Base-by-base conservation (phyloP, 2,113 vertebrate species). In the Carollia perspicillata region DNA sequence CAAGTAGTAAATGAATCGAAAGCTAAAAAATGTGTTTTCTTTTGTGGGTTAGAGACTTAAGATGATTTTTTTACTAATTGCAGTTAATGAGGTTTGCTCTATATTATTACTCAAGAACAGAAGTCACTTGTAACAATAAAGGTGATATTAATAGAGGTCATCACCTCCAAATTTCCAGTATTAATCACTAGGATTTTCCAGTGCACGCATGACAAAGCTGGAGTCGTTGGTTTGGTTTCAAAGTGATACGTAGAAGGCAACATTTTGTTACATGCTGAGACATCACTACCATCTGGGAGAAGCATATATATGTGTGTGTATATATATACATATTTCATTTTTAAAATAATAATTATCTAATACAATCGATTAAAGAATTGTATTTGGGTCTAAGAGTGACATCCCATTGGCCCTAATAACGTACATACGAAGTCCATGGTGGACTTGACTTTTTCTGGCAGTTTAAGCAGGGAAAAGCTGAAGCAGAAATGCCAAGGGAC, bases 71-170 rank as follows among this genome's bases (percentile, higher is more conserved):
- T 94, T 75, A 84, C 33, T 94, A 88, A 93, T 77, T 71, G 6
- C 5, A 95, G 33, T 84, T 93, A 95, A 95, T 93, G 80, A 95
- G 66, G 23, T 63, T 94, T 95, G 26, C 55, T 65, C n/a, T 63
- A 14, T 90, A 53, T 35, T 93, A 83, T 72, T 87, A 94, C 16
- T n/a, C 33, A 84, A 84, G 40, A 92, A 55, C 35, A 84, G 96
- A 79, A 79, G 17, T 44, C 65, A 81, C 72, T 89, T 89, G 40
- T 60, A 65, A 88, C 47, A 23, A 74, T 74, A 58, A 65, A 23
- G 30, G 75, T 93, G 77, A 53, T 68, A 91, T 79, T 95, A 88
- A 88, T 79, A 94, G 47, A 90, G 44, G 92, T 89, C 68, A 87
- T 51, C 26, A 42, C 63, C 80, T 93, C 65, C 65, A 84, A 40